Base-by-base conservation (phyloP, 2,797 vertebrate genomes). In the Merluccius polli region DNA sequence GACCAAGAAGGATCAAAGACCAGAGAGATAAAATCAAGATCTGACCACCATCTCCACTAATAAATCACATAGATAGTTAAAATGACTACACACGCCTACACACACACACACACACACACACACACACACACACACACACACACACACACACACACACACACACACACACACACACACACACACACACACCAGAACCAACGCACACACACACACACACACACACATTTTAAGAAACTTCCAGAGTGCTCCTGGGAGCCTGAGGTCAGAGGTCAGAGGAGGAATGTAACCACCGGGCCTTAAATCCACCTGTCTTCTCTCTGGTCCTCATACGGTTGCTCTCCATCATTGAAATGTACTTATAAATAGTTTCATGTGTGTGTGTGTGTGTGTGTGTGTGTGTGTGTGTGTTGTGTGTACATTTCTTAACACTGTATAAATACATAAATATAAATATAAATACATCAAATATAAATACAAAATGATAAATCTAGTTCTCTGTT, bases 41-140 rank as follows among this genome's bases (percentile, higher is more conserved):
- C 68, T 41, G 16, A 67, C 69, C 70, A 30, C 70, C 27, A 32
- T n/a, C 27, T 0, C 44, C 44, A 48, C 44, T 18, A 38, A 79
- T 86, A 79, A 85, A 83, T 84, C 79, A 76, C 4, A 8, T 11
- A 0, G 4, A 41, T 67, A n/a, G 75, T 85, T 83, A 73, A 84
- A 84, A 75, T 12, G 6, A 79, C 16, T 30, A 13, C 44, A 18
- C 44, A 48, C 44, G 18, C 44, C 3, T 8, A 48, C 15, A 48
- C 44, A 48, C 44, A 48, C 44, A 48, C 41, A 18, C 41, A 48
- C 41, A 48, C 41, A 18, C 41, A 38, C 41, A 48, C 41, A 35
- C 33, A 35, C 33, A 35, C 41, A 44, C 41, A 44, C 41, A 44
- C 41, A 35, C 33, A 35, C 33, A 35, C 33, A 35, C 33, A 35